phyloP scores from a whole-genome alignment of 2,888 invertebrate species.

The Cheiracanthium punctorium region DNA sequence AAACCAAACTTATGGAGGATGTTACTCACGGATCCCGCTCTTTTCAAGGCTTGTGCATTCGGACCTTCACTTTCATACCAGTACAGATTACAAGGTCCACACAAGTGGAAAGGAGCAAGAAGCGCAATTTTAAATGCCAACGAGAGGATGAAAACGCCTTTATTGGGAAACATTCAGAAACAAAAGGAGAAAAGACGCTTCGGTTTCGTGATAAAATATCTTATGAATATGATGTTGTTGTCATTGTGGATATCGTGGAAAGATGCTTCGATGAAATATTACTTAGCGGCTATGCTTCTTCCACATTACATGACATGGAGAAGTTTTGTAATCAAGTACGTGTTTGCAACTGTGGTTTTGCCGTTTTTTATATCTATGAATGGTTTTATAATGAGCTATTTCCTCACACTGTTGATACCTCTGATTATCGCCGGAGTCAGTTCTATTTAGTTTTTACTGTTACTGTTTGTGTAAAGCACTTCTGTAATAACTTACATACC shows the following conservation, averaged over 20 bases:
- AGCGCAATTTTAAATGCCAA: slow-evolving; percentile 33
- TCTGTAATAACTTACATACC: too few species aligned
- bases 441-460: slow-evolving; percentile 19
- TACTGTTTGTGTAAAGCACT: too few species aligned
- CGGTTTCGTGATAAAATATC: slow-evolving; percentile 16
- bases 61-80: slow-evolving; percentile 44
- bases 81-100: slow-evolving; percentile 47
- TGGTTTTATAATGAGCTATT: slow-evolving; percentile 19
- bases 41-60: slow-evolving; percentile 37
- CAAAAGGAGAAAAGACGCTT: not conserved
- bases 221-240: slow-evolving; percentile 21
- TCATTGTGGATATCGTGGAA: slow-evolving; percentile 36
- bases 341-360: slow-evolving; percentile 16
- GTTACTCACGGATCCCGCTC: slow-evolving; percentile 37
- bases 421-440: slow-evolving; percentile 16
- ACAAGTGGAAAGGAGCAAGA: slow-evolving; percentile 44
- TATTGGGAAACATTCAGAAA: not conserved
- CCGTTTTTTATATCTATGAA: slow-evolving; percentile 33
- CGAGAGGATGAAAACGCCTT: slow-evolving; percentile 43
- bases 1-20: slow-evolving; percentile 44
- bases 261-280: slow-evolving; percentile 27
- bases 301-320: slow-evolving; percentile 36
- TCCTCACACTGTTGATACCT: slow-evolving; percentile 16
- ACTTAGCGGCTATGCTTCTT: slow-evolving; percentile 25
- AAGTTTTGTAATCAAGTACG: slow-evolving; percentile 31